phyloP scores from a whole-genome alignment of 2,113 vertebrate species.

The Ctenomys sociabilis region DNA sequence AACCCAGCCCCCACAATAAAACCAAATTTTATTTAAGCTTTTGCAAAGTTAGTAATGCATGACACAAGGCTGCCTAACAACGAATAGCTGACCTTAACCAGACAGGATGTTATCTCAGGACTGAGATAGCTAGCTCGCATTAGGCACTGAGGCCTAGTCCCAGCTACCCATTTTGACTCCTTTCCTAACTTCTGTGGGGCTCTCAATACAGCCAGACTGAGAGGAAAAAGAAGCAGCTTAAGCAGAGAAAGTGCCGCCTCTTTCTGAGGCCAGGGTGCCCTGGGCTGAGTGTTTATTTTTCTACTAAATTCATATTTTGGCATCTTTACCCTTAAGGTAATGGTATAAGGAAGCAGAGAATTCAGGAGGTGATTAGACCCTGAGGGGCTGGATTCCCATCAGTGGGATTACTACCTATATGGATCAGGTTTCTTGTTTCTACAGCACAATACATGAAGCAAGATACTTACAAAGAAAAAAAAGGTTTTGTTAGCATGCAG shows the following conservation, averaged over 20 bases:
- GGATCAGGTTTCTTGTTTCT: neutral
- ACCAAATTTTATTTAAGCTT: no score
- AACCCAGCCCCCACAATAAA: no score
- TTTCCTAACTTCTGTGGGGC: no score
- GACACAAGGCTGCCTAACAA: no score
- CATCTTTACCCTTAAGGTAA: neutral
- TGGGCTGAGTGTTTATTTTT: neutral
- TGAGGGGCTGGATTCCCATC: neutral
- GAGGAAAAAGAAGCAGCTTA: neutral
- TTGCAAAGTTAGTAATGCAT: no score
- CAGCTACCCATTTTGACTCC: no score
- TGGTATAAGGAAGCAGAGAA: neutral
- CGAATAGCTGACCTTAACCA: no score
- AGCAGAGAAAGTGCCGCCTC: neutral
- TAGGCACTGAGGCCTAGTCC: no score
- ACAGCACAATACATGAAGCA: neutral
- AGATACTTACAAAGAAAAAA: neutral
- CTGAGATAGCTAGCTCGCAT: no score
- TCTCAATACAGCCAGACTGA: neutral
- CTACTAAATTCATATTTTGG: neutral
- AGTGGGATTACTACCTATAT: neutral
- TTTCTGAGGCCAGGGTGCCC: neutral
- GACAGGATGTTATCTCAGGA: no score
- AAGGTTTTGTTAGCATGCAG: neutral
- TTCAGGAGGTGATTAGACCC: neutral